Conservation (phyloP, 2,113 vertebrate genomes). For the Etheostoma spectabile region DNA sequence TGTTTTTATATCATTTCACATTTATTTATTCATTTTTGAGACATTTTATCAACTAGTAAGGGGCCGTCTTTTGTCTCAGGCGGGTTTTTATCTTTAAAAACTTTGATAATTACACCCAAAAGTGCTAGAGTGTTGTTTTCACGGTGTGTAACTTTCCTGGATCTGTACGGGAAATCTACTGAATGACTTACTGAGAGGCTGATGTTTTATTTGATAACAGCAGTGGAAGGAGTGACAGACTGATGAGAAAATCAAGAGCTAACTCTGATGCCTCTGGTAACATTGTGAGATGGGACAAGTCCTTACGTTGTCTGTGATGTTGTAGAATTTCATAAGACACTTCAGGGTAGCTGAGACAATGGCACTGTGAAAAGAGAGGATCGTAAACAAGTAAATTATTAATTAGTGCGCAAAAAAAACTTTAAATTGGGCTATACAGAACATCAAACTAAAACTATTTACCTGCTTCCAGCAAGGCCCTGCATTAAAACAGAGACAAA, state of each 20-base stretch:
- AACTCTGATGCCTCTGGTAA: background rate
- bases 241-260: no score
- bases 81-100: background rate
- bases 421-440: accelerated
- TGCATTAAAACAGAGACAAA: conserved; percentile 56
- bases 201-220: no score
- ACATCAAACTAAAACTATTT: background rate
- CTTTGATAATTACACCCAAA: no score
- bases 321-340: conserved; percentile 88
- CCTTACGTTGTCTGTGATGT: conserved; percentile 86
- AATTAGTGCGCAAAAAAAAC: background rate
- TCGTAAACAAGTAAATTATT: background rate
- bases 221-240: no score
- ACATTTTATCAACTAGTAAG: background rate
- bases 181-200: no score
- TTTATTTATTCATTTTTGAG: background rate
- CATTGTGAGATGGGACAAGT: no score
- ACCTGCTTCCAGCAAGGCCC: conserved; percentile 90
- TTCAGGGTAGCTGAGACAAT: conserved; percentile 88
- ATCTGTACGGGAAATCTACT: no score
- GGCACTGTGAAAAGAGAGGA: conserved; percentile 74
- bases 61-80: background rate
- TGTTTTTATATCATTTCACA: background rate
- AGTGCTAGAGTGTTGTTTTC: no score
- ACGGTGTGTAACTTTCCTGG: no score